Percentiles rank a stretch among this genome's conserved stretches.
phyloP scores from a whole-genome alignment of 2,113 vertebrate genomes.

The Hystrix cristata region DNA sequence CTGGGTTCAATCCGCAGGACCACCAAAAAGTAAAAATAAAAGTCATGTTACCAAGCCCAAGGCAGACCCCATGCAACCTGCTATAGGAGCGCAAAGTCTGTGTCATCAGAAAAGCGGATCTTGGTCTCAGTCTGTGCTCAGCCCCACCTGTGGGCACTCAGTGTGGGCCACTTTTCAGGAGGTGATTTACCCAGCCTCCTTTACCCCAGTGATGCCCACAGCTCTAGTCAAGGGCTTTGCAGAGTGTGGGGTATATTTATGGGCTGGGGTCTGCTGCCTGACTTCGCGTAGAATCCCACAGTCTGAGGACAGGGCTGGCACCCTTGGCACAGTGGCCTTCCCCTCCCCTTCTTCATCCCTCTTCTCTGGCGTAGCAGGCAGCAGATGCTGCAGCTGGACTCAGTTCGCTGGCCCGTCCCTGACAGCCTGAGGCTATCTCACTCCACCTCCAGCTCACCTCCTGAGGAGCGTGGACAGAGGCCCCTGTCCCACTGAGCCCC shows the following conservation, averaged over 20 bases:
- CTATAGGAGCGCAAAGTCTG: too few species aligned
- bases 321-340: background rate
- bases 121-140: background rate
- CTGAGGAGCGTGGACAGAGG: background rate
- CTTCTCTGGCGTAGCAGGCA: background rate
- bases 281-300: background rate
- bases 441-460: background rate
- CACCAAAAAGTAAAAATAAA: background rate
- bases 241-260: fast-evolving
- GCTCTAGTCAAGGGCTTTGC: background rate
- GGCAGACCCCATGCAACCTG: background rate
- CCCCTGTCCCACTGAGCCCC: background rate
- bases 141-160: background rate
- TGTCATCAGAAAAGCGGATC: fast-evolving
- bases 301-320: fast-evolving
- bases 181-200: background rate
- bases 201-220: background rate
- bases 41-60: background rate
- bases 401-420: too few species aligned
- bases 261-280: background rate
- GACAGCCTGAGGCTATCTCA: background rate
- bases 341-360: fast-evolving
- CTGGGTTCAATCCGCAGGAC: too few species aligned
- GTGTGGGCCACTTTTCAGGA: fast-evolving
- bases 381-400: fast-evolving